These are phyloP conservation scores for Tonatia bakeri DNA, from an alignment of 2,113 vertebrate genomes.

Conservation along the genomic window DNA sequence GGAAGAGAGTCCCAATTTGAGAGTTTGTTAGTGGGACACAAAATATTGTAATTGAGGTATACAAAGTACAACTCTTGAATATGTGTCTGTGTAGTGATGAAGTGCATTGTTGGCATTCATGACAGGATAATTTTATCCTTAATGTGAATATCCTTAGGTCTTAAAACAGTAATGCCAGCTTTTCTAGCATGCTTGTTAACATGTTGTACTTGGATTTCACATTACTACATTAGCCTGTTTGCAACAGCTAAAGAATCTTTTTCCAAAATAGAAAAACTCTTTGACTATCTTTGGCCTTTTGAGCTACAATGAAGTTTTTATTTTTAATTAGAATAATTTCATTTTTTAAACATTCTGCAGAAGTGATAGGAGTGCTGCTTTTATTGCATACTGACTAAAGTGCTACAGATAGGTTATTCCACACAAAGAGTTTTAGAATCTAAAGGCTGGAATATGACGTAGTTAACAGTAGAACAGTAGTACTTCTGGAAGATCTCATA, in stretches of 20 bases:
- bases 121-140: slow-evolving; percentile 58
- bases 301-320: not conserved
- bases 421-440: not conserved
- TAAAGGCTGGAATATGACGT: slow-evolving; percentile 17
- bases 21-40: slow-evolving; percentile 15
- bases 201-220: slow-evolving; percentile 26
- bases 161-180: slow-evolving; percentile 50
- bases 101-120: slow-evolving; percentile 50
- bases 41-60: not conserved
- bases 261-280: slow-evolving; percentile 51
- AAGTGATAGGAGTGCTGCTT: not conserved
- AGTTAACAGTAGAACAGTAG: slow-evolving; percentile 4
- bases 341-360: slow-evolving; percentile 24
- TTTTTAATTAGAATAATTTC: slow-evolving; percentile 53
- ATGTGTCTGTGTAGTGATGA: not conserved
- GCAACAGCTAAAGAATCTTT: slow-evolving; percentile 50
- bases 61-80: slow-evolving; percentile 24
- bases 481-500: slow-evolving; percentile 27
- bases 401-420: slow-evolving; percentile 11
- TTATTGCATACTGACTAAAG: not conserved
- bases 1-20: slow-evolving; percentile 25
- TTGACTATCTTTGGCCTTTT: slow-evolving; percentile 47
- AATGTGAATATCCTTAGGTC: slow-evolving; percentile 49
- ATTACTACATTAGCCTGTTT: slow-evolving; percentile 42
- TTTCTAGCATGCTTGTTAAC: slow-evolving; percentile 51